A percentile compares a stretch with the other conserved stretches of the same genome.
These are phyloP conservation scores for Schizothorax lantsangensis DNA, from an alignment of 2,797 vertebrate species.

Conservation along the genomic window DNA sequence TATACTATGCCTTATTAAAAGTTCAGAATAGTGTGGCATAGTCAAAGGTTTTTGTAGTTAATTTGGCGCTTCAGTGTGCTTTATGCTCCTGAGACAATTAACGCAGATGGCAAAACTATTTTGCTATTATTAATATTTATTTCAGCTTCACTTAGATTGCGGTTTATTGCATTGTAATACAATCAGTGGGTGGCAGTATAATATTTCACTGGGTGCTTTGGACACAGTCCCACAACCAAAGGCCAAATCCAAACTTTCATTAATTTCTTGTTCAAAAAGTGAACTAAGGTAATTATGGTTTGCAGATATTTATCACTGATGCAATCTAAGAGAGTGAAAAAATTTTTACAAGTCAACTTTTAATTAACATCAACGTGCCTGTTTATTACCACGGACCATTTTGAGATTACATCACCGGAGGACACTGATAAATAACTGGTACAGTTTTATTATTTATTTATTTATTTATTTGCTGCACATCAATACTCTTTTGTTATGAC, in stretches of 20 bases:
- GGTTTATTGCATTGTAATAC: constrained; percentile 2
- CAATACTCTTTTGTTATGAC: background rate
- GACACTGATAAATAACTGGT: background rate
- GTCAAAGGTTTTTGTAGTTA: background rate
- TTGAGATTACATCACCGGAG: constrained; percentile 4
- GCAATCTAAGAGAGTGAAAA: constrained; percentile 1
- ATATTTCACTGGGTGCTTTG: constrained; percentile 18
- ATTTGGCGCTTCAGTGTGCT: background rate
- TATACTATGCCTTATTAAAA: constrained; percentile 16
- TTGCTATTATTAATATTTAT: constrained; percentile 23
- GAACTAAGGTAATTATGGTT: background rate
- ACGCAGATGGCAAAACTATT: background rate
- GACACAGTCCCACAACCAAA: constrained; percentile 24
- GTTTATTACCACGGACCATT: background rate
- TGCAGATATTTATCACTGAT: constrained; percentile 27
- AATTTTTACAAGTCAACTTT: background rate
- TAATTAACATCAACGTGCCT: constrained; percentile 18
- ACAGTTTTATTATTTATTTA: background rate
- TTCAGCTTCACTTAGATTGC: background rate
- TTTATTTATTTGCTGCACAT: background rate
- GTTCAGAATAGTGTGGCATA: background rate
- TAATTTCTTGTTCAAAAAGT: background rate
- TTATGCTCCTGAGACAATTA: constrained; percentile 17
- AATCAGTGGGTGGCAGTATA: background rate
- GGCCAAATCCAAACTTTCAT: constrained; percentile 22